Percentiles rank a stretch among this genome's conserved stretches.
phyloP scores from a whole-genome alignment of 1,140 invertebrate species.

The Hyles euphorbiae region DNA sequence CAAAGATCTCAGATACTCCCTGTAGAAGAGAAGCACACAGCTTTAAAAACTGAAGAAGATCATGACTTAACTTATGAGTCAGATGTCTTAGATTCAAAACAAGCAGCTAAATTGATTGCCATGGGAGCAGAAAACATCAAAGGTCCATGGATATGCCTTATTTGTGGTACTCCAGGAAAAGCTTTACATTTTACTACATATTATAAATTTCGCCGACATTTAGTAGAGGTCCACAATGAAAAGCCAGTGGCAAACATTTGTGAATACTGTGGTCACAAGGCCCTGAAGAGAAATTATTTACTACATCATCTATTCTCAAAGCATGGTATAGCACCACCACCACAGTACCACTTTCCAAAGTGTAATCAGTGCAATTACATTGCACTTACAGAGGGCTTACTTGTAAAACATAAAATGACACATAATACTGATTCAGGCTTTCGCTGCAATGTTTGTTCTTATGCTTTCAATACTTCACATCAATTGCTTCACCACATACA shows the following conservation, averaged over 20 bases:
- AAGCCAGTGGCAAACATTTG: constrained; percentile 87
- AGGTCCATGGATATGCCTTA: constrained; percentile 82
- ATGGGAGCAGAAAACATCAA: constrained; percentile 76
- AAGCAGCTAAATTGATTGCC: constrained; percentile 66
- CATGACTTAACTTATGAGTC: constrained; percentile 62
- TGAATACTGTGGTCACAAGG: constrained; percentile 89
- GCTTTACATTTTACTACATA: constrained; percentile 84
- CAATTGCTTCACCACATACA: constrained; percentile 75
- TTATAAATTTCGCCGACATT: constrained; percentile 85
- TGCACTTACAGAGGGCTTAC: constrained; percentile 80
- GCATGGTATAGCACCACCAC: constrained; percentile 84
- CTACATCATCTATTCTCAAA: constrained; percentile 88
- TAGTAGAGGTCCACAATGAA: constrained; percentile 87
- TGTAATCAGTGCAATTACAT: constrained; percentile 86
- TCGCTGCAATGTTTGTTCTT: constrained; percentile 73
- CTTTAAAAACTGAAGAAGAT: constrained; percentile 33
- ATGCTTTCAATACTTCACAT: constrained; percentile 67
- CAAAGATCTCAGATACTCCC: constrained; percentile 15
- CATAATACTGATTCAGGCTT: constrained; percentile 67
- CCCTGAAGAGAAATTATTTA: constrained; percentile 84
- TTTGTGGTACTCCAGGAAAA: constrained; percentile 79
- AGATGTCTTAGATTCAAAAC: constrained; percentile 65
- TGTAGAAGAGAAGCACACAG: constrained; percentile 33
- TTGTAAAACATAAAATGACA: constrained; percentile 80
- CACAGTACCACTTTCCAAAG: constrained; percentile 83